Evolutionary conservation across 2,113 vertebrate genomes (phyloP), one percentile per base, ranked within the genome.

Genomic region (Narcine bancroftii): DNA sequence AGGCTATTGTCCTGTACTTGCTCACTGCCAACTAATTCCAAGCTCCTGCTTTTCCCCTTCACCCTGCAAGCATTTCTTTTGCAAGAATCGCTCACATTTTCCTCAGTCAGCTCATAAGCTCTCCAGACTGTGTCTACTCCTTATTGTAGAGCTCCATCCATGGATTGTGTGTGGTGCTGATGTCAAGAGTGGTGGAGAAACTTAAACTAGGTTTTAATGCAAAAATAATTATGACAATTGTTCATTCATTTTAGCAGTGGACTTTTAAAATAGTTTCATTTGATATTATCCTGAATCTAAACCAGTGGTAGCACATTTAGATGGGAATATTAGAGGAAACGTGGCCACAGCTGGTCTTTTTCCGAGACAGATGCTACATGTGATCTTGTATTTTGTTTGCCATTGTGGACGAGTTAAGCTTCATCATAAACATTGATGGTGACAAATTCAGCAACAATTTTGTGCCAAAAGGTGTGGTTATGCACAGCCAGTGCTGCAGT

Each of bases 391-490:
- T 69, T 69, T 39, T 69, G 42, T 24, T 63, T 39, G 17, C 85
- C 56, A 36, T 89, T 36, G 45, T 19, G 19, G 29, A 66, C 89
- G 15, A 39, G 69, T 69, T 69, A 87, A 45, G 21, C 39, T 45
- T 26, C 65, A 24, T 29, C 10, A 17, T 26, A 26, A 33, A 69
- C 39, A 42, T 47, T 33, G 39, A 69, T 47, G 69, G 39, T 69
- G 60, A 65, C 65, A 26, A 69, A 91, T 39, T 10, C 53, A 39
- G 89, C n/a, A 69, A 65, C 26, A 29, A 29, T 69, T 65, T 63
- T 26, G 45, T 91, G 87, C 87, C 87, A 91, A 91, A 72, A 91
- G 87, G 89, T 91, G 89, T 91, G 89, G 89, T 91, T 69, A 69
- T 33, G 60, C 66, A 91, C 89, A 91, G 63, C 89, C 89, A 91